Percentiles rank a stretch among this genome's conserved stretches.
These are phyloP conservation scores for Dasyprocta punctata DNA, from an alignment of 2,113 vertebrate genomes.

Conservation along the genomic window DNA sequence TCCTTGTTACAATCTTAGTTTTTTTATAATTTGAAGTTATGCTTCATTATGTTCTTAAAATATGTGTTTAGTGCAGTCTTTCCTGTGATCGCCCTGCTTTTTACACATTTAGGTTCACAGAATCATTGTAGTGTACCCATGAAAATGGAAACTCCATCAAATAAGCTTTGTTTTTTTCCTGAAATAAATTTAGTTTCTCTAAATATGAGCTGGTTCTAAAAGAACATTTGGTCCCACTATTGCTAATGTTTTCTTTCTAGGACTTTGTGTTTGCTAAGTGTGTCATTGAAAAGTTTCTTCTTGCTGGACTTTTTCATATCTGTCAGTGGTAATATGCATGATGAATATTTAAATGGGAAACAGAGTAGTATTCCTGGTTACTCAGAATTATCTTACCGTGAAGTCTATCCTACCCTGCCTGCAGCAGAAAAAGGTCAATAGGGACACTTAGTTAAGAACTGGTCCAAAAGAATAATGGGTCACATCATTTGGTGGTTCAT, in stretches of 20 bases:
- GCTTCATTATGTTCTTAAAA: not conserved
- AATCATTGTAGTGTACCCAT: not conserved
- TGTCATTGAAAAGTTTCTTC: not conserved
- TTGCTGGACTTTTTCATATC: not conserved
- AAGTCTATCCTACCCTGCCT: not conserved
- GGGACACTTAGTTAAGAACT: not conserved
- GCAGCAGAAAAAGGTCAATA: not conserved
- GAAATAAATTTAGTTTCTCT: not conserved
- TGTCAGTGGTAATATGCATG: not conserved
- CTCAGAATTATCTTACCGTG: not conserved
- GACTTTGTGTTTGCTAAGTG: not conserved
- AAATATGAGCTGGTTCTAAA: not conserved
- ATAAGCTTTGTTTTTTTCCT: not conserved
- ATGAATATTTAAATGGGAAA: not conserved
- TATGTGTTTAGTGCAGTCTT: not conserved
- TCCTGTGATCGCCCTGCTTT: not conserved
- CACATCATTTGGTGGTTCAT: not conserved
- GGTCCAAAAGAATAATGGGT: not conserved
- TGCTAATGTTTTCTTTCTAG: not conserved
- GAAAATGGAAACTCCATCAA: not conserved
- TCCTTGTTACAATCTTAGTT: not conserved
- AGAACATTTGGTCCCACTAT: not conserved
- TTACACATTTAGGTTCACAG: not conserved
- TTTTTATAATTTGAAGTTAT: slow-evolving; percentile 23
- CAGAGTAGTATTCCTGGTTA: not conserved